Conservation (phyloP, 2,797 vertebrate species). For the Sebastiscus albofasciatus region DNA sequence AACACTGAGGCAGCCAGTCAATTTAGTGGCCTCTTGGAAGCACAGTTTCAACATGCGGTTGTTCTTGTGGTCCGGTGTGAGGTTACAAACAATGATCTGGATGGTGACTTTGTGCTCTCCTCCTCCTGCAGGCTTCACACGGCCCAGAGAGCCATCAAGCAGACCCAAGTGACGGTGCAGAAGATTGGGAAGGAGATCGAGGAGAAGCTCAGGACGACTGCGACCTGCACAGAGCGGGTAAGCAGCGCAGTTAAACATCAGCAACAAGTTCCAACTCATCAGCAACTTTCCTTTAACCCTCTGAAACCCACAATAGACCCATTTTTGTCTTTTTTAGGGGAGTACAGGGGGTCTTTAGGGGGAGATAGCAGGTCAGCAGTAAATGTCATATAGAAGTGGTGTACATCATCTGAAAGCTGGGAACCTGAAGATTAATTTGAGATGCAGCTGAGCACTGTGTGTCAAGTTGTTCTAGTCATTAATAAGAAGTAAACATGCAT, state of each 20-base stretch:
- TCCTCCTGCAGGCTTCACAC: slow-evolving; percentile 90
- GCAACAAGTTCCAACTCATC: background rate
- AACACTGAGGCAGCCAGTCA: slow-evolving; percentile 18
- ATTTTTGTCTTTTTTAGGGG: too few relatives aligned
- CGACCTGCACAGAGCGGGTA: slow-evolving; percentile 92
- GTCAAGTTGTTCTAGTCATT: too few relatives aligned
- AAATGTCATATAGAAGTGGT: too few relatives aligned
- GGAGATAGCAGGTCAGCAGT: too few relatives aligned
- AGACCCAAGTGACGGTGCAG: slow-evolving; percentile 98
- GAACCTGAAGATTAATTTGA: too few relatives aligned
- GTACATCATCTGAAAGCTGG: too few relatives aligned
- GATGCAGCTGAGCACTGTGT: too few relatives aligned
- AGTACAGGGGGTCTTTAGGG: too few relatives aligned
- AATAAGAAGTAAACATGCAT: too few relatives aligned
- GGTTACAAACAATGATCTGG: slow-evolving; percentile 19
- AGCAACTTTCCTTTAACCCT: background rate
- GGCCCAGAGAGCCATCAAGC: slow-evolving; percentile 98
- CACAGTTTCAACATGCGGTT: slow-evolving; percentile 12
- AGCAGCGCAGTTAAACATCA: slow-evolving; percentile 37
- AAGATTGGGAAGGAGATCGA: slow-evolving; percentile 98
- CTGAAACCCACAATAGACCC: too few relatives aligned
- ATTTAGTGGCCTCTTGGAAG: slow-evolving; percentile 24
- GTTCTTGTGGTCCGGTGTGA: slow-evolving; percentile 28
- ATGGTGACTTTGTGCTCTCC: slow-evolving; percentile 32
- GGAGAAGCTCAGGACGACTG: slow-evolving; percentile 93